Percentiles rank a stretch among this genome's conserved stretches.
Conservation (phyloP, 2,113 vertebrate species). For the Myotis lucifugus region DNA sequence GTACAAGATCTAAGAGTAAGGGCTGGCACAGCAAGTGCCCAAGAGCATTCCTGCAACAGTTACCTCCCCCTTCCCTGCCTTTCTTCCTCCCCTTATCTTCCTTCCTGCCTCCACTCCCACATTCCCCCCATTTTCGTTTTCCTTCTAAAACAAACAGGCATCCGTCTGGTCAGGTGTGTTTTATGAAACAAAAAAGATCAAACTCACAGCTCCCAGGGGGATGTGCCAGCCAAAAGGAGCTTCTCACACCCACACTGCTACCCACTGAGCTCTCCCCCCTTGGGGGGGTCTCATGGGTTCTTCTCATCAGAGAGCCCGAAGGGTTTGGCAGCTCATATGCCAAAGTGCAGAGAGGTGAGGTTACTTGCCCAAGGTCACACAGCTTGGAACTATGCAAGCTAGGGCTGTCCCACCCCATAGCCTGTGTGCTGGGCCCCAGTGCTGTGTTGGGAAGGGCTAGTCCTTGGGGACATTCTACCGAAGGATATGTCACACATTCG, state of each 20-base stretch:
- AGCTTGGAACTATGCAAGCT: background rate
- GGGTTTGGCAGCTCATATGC: background rate
- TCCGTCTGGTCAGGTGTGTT: constrained; percentile 12
- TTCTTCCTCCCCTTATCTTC: background rate
- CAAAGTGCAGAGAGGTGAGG: background rate
- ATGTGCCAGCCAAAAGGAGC: background rate
- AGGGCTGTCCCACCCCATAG: background rate
- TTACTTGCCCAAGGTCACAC: background rate
- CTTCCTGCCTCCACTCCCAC: background rate
- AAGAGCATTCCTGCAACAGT: background rate
- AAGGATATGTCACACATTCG: background rate
- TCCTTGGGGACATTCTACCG: background rate
- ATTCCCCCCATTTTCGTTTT: background rate
- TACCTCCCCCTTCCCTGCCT: background rate
- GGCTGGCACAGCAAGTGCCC: background rate
- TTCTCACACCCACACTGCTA: background rate
- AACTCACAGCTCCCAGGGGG: background rate
- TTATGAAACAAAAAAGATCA: background rate
- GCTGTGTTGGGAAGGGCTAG: no score
- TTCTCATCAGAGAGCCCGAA: background rate
- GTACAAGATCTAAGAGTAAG: background rate
- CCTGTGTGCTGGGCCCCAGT: background rate
- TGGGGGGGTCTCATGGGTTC: background rate
- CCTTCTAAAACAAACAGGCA: background rate
- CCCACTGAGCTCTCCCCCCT: background rate